Percentiles rank a stretch among this genome's conserved stretches.
Evolutionary conservation across 2,797 vertebrate genomes (phyloP).

Genomic region (Clarias fuscus): DNA sequence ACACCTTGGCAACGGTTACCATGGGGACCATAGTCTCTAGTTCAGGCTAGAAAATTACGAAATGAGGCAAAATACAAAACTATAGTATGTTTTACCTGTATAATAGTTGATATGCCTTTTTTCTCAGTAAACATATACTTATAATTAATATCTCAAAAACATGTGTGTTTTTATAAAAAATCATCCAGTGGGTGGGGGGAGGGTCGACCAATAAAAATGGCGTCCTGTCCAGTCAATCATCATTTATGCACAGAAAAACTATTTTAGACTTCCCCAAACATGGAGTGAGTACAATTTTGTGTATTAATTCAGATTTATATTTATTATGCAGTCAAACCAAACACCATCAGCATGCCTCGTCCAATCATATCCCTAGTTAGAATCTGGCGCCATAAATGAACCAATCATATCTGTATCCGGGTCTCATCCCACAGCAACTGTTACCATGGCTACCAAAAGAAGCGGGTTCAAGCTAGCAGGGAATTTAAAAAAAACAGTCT

Average conservation of each 20-base stretch:
- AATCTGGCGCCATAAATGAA: neutral
- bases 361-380: neutral
- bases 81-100: neutral
- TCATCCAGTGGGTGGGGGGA: no score
- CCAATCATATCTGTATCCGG: neutral
- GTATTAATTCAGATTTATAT: neutral
- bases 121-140: neutral
- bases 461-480: neutral
- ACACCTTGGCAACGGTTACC: neutral
- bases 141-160: neutral
- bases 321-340: neutral
- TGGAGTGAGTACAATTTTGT: neutral
- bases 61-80: neutral
- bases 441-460: neutral
- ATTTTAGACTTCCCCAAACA: neutral
- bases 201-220: neutral
- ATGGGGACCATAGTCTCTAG: neutral
- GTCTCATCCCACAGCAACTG: neutral
- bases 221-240: neutral
- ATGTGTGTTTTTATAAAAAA: neutral
- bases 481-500: no score
- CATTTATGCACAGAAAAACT: neutral
- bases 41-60: neutral
- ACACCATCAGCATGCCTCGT: neutral
- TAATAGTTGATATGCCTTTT: neutral